Base-by-base conservation (phyloP, 2,797 vertebrate genomes). In the Leuciscus waleckii region DNA sequence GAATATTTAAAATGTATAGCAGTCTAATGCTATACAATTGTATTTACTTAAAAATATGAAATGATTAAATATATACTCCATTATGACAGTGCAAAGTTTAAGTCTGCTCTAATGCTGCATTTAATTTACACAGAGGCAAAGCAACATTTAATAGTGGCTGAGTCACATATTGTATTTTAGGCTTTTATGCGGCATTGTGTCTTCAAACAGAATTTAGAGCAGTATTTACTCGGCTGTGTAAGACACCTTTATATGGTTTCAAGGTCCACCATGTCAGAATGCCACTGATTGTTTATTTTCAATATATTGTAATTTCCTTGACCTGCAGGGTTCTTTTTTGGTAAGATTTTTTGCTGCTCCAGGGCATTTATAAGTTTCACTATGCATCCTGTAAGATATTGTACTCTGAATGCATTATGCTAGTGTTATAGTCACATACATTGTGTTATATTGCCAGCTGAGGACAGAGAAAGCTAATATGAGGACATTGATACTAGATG, bases 401-500 rank as follows among this genome's bases (percentile, higher is more conserved):
- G 29, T 79, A 37, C 14, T 79, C 51, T 0, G 2, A 49, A 29
- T 73, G 56, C 41, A 80, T 80, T 73, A 85, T 79, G 39, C 68
- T 79, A 49, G 51, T 63, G 54, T 65, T 29, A 51, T 43, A 73
- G 41, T 65, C 1, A 5, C 39, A 61, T 35, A 69, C 16, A 23
- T 39, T n/a, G 41, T 70, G 65, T 79, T 71, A 26, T 71, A 26
- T 73, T 79, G 23, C 39, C 76, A 85, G 83, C 56, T 73, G 77
- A 65, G 32, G 76, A 80, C 32, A 6, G n/a, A 78, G 63, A 78
- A 51, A 19, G 41, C 39, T 46, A 77, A 80, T 79, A 85, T 39
- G 32, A 80, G 35, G 56, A 85, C 29, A 85, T 51, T 73, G 56
- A 85, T 84, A 85, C 56, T 79, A 58, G 37, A 32, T 71, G 78